phyloP scores from a whole-genome alignment of 37 sponge, comb jelly and placozoan genomes.

The Crambe crambe region DNA sequence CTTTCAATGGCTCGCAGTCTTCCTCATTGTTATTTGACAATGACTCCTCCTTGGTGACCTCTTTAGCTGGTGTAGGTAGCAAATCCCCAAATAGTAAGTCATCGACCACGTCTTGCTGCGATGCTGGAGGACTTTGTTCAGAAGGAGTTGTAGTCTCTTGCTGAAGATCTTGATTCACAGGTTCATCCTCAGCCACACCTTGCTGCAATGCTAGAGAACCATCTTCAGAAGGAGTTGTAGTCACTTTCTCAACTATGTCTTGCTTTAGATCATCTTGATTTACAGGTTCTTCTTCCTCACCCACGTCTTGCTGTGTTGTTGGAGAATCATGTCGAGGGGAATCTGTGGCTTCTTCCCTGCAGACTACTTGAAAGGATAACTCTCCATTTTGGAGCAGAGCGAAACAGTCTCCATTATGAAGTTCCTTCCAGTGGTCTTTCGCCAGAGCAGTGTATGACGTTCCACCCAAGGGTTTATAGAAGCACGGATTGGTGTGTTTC shows the following conservation, averaged over 20 bases:
- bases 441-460: constrained; percentile 10
- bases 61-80: background rate
- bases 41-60: background rate
- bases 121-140: background rate
- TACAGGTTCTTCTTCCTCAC: no score
- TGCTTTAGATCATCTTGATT: no score
- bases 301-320: no score
- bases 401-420: constrained; percentile 64
- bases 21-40: no score
- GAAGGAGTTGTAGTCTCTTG: no score
- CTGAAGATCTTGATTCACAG: no score
- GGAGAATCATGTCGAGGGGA: no score
- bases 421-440: constrained; percentile 54
- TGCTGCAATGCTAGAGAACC: no score
- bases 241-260: no score
- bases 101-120: background rate
- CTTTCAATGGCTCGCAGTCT: background rate
- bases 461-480: constrained; percentile 34
- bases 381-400: constrained; percentile 53
- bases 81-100: background rate
- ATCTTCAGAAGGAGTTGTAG: no score
- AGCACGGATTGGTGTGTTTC: constrained; percentile 87
- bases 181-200: no score
- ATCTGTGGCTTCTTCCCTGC: no score
- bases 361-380: constrained; percentile 40